phyloP scores from a whole-genome alignment of 1,140 invertebrate genomes.

The Batillaria attramentaria region DNA sequence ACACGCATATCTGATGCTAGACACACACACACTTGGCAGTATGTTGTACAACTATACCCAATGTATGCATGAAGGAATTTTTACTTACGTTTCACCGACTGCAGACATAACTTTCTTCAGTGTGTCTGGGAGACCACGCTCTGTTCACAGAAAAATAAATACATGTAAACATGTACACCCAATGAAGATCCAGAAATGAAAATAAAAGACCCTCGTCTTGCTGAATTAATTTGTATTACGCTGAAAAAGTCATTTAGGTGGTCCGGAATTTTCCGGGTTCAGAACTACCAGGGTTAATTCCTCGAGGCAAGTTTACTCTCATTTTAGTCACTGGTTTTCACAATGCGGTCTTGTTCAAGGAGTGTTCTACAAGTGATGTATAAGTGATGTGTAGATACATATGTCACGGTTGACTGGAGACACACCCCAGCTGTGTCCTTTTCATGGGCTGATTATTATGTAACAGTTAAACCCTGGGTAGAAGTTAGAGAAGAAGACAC shows the following conservation, averaged over 20 bases:
- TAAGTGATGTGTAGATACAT: too few species aligned
- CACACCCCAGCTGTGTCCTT: too few species aligned
- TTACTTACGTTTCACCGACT: slow-evolving; percentile 28
- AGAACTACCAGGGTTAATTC: not conserved
- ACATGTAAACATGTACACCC: not conserved
- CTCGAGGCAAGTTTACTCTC: not conserved
- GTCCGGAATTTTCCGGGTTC: not conserved
- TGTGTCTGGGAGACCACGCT: slow-evolving; percentile 15
- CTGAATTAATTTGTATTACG: not conserved
- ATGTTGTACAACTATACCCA: not conserved
- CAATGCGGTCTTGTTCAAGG: too few species aligned
- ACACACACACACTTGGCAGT: too few species aligned
- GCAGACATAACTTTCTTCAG: slow-evolving; percentile 29
- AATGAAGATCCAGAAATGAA: not conserved
- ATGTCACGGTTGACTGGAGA: too few species aligned
- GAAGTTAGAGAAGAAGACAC: too few species aligned
- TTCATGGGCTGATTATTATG: too few species aligned
- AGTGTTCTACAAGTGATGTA: too few species aligned
- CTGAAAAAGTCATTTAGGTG: not conserved
- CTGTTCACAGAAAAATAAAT: not conserved
- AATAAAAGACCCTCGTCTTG: not conserved
- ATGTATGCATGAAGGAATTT: too few species aligned
- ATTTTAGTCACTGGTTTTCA: too few species aligned
- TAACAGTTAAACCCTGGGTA: too few species aligned
- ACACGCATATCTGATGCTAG: too few species aligned